Evolutionary conservation across 2,113 vertebrate genomes (phyloP), one percentile per base, ranked within the genome.

Genomic region (Siphamia tubifer): DNA sequence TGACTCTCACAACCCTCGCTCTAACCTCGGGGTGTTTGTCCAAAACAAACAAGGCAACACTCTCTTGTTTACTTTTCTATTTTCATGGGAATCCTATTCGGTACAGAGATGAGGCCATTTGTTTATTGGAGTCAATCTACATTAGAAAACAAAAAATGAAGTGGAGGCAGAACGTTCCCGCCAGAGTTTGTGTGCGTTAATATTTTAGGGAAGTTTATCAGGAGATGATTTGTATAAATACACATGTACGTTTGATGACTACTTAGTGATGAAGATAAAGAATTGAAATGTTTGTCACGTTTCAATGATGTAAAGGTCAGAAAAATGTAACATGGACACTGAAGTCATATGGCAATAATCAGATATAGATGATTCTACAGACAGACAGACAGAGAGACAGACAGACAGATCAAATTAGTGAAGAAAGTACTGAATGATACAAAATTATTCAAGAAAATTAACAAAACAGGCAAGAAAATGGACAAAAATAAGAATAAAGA

Each of bases 41-140:
- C 66, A 58, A 82, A 86, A 75, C 78, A 83, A 81, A 86, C 78
- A 70, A 65, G 51, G 62, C 65, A 77, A 83, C 63, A 75, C 81
- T 74, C 72, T 55, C 15, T 13, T 58, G 71, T 87, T 89, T 83
- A 78, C 31, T 43, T 40, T 74, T 74, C 21, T 45, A 84, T 58
- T 81, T 80, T 70, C 27, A 43, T 76, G 67, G 63, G 57, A 80
- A 81, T 84, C 40, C 74, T 47, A 68, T 65, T n/a, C 52, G 42
- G 68, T 68, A 48, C 74, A 43, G 82, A 55, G 67, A 82, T 68
- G 72, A 81, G 68, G 40, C 65, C 48, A 38, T 72, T 80, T 83
- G 60, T 82, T 84, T 83, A 74, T 58, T 39, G 43, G 35, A 64
- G 45, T 83, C 74, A 72, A 53, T 68, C 64, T 74, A 57, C 60